These are phyloP conservation scores for Lacanobia wlatinum DNA, from an alignment of 2,888 invertebrate genomes.

Conservation along the genomic window DNA sequence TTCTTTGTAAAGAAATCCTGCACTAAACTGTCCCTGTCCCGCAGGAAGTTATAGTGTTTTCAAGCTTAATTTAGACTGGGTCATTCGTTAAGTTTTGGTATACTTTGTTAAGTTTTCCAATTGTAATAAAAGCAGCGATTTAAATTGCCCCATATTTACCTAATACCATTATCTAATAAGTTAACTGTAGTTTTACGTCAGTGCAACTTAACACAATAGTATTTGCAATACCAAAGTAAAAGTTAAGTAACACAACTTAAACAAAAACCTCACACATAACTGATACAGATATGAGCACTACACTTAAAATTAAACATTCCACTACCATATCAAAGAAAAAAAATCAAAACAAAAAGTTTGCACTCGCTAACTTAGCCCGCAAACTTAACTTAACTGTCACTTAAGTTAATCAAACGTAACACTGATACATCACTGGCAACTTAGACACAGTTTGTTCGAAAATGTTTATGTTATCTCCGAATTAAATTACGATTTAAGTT, in stretches of 20 bases:
- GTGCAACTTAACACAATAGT: conserved; percentile 5
- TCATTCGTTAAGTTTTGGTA: background rate
- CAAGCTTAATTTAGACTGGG: background rate
- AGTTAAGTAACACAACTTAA: conserved; percentile 41
- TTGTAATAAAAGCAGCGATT: background rate
- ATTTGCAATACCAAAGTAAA: conserved; percentile 27
- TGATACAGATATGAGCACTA: conserved; percentile 62
- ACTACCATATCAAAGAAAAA: conserved; percentile 66
- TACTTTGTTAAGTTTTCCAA: background rate
- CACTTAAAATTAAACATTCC: conserved; percentile 76
- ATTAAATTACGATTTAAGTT: conserved; percentile 76
- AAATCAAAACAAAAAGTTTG: conserved; percentile 74
- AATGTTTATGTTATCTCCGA: conserved; percentile 64
- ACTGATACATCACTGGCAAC: conserved; percentile 50
- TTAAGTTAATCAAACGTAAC: conserved; percentile 38
- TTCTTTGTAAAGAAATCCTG: too few relatives aligned
- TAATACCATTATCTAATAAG: conserved; percentile 15
- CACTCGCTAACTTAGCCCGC: conserved; percentile 66
- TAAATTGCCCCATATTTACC: background rate
- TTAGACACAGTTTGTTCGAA: conserved; percentile 29
- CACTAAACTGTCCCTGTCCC: too few relatives aligned
- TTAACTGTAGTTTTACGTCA: conserved; percentile 6
- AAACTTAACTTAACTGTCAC: conserved; percentile 65
- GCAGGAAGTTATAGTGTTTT: background rate
- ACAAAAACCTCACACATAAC: conserved; percentile 50